Base-by-base conservation (phyloP, 1,140 invertebrate genomes). In the Pseudomyrmex dendroicus region DNA sequence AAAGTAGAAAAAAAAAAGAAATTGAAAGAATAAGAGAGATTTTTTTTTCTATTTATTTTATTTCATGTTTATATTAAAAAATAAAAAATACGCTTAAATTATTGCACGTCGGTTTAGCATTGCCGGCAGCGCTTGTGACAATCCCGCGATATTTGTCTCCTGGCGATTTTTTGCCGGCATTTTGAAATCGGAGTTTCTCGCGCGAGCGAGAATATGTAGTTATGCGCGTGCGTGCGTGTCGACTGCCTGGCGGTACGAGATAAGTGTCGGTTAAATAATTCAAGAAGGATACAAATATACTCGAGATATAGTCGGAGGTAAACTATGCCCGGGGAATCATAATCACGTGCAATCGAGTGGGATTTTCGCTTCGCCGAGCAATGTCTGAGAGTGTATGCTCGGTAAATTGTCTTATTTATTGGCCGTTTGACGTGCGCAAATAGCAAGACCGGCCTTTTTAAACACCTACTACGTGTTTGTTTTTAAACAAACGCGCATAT, bases 351-450 rank as follows among this genome's bases (percentile, higher is more conserved):
- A 52, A 78, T 72, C 76, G 76, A 80, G 76, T 59, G 76, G 54
- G 44, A 44, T 80, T 59, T 66, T 80, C 76, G 66, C 76, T 59
- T 50, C 76, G 66, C n/a, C 66, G 66, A 70, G 64, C 76, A 80
- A 80, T 72, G 66, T 80, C 54, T 56, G 76, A 48, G 35, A 35
- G 35, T 35, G 76, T 59, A 70, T 13, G 66, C 76, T 80, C 76
- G 56, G 76, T 80, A 72, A 80, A 80, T 80, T 80, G 66, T 80
- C 66, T 70, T 80, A 70, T 80, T 80, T 80, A 80, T 59, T 64
- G 52, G 20, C 66, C 20, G 20, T 59, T 61, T 56, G 54, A 22
- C 54, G 76, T 70, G 66, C 8, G 56, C 66, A 15, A 66, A 80
- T 80, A 59, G 76, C 66, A 80, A 54, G 44, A 80, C 54, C 48